Evolutionary conservation across 2,113 vertebrate genomes (phyloP).

Genomic region (Passer montanus): DNA sequence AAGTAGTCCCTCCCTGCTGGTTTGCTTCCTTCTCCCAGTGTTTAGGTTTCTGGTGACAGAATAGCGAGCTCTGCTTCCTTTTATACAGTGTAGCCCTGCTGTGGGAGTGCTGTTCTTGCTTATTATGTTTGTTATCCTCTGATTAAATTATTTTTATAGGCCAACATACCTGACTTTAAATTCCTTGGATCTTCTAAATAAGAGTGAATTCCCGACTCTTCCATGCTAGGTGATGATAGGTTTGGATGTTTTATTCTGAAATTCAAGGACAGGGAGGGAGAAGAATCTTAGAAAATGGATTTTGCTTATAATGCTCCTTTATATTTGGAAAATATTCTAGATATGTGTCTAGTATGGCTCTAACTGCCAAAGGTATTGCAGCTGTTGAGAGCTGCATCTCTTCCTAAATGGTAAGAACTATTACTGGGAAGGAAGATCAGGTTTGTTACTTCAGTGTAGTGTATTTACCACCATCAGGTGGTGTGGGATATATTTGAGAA

Average conservation of each 20-base stretch:
- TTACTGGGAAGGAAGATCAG: background rate
- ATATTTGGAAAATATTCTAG: background rate
- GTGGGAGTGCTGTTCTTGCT: background rate
- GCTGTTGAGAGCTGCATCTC: background rate
- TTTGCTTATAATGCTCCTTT: background rate
- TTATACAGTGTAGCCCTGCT: background rate
- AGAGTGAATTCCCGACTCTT: background rate
- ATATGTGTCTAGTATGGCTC: background rate
- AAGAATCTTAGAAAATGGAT: background rate
- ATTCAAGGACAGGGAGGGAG: rapidly evolving
- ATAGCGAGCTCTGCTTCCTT: background rate
- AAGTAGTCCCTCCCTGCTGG: background rate
- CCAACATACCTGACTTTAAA: background rate
- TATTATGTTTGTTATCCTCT: background rate
- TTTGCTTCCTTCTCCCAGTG: background rate
- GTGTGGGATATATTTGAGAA: background rate
- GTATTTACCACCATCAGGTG: background rate
- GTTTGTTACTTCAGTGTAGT: background rate
- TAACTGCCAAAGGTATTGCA: background rate
- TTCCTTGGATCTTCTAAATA: background rate
- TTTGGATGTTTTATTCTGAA: background rate
- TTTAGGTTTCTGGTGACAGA: background rate
- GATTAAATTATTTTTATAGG: background rate
- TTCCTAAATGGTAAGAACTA: background rate
- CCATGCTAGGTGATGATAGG: background rate